These are phyloP conservation scores for Drosophila takahashii DNA, from an alignment of 1,140 invertebrate genomes.

Conservation along the genomic window DNA sequence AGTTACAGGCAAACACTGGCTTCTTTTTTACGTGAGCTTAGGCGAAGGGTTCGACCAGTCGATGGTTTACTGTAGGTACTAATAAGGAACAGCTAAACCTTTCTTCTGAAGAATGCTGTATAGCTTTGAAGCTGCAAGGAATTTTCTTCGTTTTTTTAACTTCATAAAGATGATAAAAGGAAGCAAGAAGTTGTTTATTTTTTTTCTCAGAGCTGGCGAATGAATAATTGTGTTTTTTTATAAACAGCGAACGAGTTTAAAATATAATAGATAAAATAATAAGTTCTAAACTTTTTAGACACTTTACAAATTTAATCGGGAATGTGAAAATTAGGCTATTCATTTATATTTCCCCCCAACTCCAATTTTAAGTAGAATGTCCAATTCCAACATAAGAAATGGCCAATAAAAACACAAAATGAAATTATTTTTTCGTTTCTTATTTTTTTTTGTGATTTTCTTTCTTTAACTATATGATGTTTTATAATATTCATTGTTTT, in stretches of 20 bases:
- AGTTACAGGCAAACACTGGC: constrained; percentile 75
- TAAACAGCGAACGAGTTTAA: no score
- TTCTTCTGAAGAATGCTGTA: constrained; percentile 9
- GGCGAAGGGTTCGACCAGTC: constrained; percentile 24
- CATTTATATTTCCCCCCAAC: neutral
- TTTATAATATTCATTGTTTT: constrained; percentile 47
- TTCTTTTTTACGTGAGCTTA: constrained; percentile 45
- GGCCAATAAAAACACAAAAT: constrained; percentile 40
- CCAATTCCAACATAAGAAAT: neutral
- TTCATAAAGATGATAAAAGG: constrained; percentile 27
- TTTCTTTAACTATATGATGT: constrained; percentile 28
- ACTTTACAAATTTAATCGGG: neutral
- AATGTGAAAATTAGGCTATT: neutral
- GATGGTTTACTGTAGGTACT: constrained; percentile 17
- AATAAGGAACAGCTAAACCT: constrained; percentile 17
- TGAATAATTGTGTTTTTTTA: no score
- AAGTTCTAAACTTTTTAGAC: neutral
- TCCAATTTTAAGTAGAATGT: neutral
- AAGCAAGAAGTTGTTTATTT: no score
- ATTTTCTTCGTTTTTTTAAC: constrained; percentile 2
- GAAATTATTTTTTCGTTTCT: constrained; percentile 35
- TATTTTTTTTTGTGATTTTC: constrained; percentile 17
- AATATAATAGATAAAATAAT: neutral
- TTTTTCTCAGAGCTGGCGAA: no score
- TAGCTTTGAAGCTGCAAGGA: neutral